phyloP scores from a whole-genome alignment of 2,888 invertebrate genomes.

The Unio delphinus region DNA sequence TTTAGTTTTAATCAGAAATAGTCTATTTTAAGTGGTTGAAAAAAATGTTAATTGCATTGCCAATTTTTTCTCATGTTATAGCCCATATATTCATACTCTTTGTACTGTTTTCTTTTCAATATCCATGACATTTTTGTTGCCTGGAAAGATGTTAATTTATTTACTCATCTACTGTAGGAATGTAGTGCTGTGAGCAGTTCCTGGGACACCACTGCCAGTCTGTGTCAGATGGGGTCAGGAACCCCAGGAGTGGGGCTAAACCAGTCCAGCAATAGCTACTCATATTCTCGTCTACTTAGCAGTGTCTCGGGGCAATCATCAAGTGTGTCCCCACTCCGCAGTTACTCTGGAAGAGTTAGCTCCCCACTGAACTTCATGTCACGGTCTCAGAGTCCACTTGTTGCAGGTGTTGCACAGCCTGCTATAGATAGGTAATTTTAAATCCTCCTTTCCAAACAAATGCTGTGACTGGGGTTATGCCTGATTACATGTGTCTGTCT shows the following conservation, averaged over 20 bases:
- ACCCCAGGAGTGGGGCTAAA: slow-evolving; percentile 46
- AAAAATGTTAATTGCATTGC: too few relatives aligned
- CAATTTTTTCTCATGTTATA: too few relatives aligned
- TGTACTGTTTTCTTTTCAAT: too few relatives aligned
- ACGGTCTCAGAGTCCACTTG: slow-evolving; percentile 42
- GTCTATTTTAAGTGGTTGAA: too few relatives aligned
- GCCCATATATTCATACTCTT: too few relatives aligned
- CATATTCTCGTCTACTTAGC: slow-evolving; percentile 53
- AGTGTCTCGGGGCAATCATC: slow-evolving; percentile 64
- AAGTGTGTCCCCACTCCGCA: slow-evolving; percentile 62
- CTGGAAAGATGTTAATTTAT: neutral
- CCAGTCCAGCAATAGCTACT: slow-evolving; percentile 49
- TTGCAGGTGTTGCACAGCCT: slow-evolving; percentile 10
- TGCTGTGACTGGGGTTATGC: neutral
- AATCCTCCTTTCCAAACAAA: slow-evolving; percentile 5
- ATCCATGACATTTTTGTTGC: too few relatives aligned
- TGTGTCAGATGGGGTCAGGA: slow-evolving; percentile 42
- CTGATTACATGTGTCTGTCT: neutral
- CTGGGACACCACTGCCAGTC: slow-evolving; percentile 47
- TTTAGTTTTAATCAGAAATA: too few relatives aligned
- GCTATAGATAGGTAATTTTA: slow-evolving; percentile 26
- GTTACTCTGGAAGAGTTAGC: slow-evolving; percentile 60
- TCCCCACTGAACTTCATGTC: slow-evolving; percentile 54
- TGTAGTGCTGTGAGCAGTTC: slow-evolving; percentile 41
- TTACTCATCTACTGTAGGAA: slow-evolving; percentile 34